These are phyloP conservation scores for Lagopus muta DNA, from an alignment of 2,113 vertebrate species.

Conservation along the genomic window DNA sequence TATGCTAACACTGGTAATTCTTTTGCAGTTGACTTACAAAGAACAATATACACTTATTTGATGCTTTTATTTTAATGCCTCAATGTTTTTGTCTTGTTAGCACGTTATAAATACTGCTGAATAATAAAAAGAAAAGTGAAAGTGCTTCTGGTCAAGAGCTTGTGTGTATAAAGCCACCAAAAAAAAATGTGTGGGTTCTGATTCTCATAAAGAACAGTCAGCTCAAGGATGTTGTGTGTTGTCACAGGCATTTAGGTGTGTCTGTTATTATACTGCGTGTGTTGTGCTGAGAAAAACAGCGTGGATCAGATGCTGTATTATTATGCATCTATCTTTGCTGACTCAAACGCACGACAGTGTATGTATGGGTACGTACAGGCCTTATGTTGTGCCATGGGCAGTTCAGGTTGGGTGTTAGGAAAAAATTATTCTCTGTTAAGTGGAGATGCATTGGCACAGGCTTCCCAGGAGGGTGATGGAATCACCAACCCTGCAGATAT, in stretches of 20 bases:
- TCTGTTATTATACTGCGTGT: neutral
- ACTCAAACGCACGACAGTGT: neutral
- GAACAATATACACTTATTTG: neutral
- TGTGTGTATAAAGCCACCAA: slow-evolving; percentile 1
- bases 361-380: neutral
- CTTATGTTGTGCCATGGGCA: no score
- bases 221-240: neutral
- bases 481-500: no score
- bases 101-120: neutral
- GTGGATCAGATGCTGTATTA: neutral
- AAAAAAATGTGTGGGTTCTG: slow-evolving; percentile 3
- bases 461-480: no score
- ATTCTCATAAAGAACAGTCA: neutral
- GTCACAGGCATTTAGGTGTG: neutral
- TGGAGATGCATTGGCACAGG: no score
- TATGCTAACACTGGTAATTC: neutral
- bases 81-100: neutral
- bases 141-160: neutral
- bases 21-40: neutral
- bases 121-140: neutral
- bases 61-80: neutral
- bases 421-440: no score
- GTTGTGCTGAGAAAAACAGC: neutral
- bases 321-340: neutral
- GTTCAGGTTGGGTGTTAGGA: no score